Evolutionary conservation across 2,797 vertebrate species (phyloP).

Genomic region (Oophaga sylvatica): DNA sequence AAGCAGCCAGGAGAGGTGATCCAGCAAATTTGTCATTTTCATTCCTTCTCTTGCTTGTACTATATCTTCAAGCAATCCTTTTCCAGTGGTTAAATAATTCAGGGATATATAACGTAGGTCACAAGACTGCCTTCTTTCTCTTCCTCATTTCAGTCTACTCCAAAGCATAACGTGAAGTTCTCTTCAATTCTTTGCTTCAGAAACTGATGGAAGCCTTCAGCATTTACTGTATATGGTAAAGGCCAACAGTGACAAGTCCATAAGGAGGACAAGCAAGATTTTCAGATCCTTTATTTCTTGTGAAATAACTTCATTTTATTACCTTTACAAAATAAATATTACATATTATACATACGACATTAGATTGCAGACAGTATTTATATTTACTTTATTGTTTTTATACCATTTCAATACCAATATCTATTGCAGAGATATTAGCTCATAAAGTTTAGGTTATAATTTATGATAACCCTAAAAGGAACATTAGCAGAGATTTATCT

Average conservation of each 20-base stretch:
- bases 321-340: conserved; percentile 65
- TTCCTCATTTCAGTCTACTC: not conserved
- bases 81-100: not conserved
- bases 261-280: not conserved
- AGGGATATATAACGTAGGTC: not conserved
- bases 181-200: not conserved
- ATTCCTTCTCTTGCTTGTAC: no score
- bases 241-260: not conserved
- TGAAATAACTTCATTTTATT: conserved; percentile 78
- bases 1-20: not conserved
- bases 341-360: not conserved
- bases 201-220: not conserved
- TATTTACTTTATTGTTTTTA: not conserved
- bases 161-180: not conserved
- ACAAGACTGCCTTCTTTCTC: not conserved
- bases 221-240: not conserved
- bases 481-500: no score
- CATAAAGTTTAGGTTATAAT: no score
- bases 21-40: no score
- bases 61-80: not conserved
- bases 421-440: no score
- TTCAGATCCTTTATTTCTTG: conserved; percentile 70
- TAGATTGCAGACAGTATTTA: not conserved
- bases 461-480: no score
- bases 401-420: no score